Percentiles rank a stretch among this genome's conserved stretches.
phyloP scores from a whole-genome alignment of 1,140 invertebrate genomes.

The Cydia strobilella region DNA sequence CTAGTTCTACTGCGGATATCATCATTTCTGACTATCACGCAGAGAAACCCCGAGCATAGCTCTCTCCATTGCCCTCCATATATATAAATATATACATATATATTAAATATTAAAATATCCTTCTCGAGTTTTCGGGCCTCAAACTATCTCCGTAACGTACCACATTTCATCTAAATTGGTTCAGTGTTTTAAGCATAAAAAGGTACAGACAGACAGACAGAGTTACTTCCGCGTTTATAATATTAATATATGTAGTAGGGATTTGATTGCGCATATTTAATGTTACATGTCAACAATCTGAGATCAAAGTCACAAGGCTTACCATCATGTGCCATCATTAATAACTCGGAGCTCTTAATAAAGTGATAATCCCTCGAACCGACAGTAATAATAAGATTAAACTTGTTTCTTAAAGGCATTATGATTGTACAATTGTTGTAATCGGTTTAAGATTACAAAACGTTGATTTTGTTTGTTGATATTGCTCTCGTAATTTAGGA shows the following conservation, averaged over 20 bases:
- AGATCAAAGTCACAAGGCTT: neutral
- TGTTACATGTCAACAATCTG: neutral
- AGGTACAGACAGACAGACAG: too few relatives aligned
- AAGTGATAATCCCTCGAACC: slow-evolving; percentile 20
- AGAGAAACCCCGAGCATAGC: too few relatives aligned
- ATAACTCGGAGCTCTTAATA: slow-evolving; percentile 22
- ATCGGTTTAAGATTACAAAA: slow-evolving; percentile 31
- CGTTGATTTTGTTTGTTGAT: neutral
- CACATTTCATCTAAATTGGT: too few relatives aligned
- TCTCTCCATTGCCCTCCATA: too few relatives aligned
- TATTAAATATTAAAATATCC: too few relatives aligned
- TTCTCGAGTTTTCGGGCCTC: too few relatives aligned
- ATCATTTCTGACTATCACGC: too few relatives aligned
- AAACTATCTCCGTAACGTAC: too few relatives aligned
- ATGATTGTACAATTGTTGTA: slow-evolving; percentile 25
- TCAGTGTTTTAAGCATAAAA: too few relatives aligned
- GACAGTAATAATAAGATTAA: slow-evolving; percentile 30
- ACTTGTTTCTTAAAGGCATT: slow-evolving; percentile 15
- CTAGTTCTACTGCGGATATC: too few relatives aligned
- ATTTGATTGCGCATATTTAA: neutral
- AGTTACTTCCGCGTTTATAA: neutral
- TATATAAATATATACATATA: too few relatives aligned
- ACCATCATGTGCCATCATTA: neutral
- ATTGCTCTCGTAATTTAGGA: neutral
- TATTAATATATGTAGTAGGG: neutral